Conservation (phyloP, 2,888 invertebrate genomes). For the Apodemia mormo region DNA sequence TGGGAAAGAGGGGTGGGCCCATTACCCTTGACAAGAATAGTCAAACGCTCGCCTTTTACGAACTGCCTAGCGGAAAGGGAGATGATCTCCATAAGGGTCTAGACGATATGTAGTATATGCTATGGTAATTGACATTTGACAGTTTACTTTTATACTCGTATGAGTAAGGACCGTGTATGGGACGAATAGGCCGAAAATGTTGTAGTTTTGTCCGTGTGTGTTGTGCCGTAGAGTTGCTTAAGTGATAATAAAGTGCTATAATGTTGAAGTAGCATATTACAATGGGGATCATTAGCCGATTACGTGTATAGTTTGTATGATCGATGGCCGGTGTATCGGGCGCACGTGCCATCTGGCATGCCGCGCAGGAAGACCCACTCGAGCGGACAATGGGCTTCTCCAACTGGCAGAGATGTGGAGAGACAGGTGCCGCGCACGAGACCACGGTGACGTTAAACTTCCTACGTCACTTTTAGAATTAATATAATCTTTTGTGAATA, state of each 20-base stretch:
- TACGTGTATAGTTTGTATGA: neutral
- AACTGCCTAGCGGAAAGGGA: no score
- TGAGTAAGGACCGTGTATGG: no score
- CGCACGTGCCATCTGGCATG: constrained; percentile 73
- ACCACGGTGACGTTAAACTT: neutral
- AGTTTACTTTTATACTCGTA: no score
- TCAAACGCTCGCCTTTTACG: no score
- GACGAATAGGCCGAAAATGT: no score
- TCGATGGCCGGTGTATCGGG: constrained; percentile 45
- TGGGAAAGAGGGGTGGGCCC: no score
- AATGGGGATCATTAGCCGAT: constrained; percentile 10
- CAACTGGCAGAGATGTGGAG: constrained; percentile 37
- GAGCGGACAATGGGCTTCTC: constrained; percentile 73
- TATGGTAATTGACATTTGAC: no score
- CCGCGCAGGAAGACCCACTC: constrained; percentile 67
- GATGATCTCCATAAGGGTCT: no score
- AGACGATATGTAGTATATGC: no score
- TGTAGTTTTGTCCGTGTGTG: no score
- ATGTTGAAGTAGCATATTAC: constrained; percentile 42
- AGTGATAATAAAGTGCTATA: constrained; percentile 35
- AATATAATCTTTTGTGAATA: neutral
- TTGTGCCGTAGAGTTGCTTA: no score
- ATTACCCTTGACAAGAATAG: no score
- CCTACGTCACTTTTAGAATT: neutral
- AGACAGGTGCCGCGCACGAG: constrained; percentile 39